Percentiles rank a stretch among this genome's conserved stretches.
Conservation (phyloP, 2,113 vertebrate species). For the Castor canadensis region DNA sequence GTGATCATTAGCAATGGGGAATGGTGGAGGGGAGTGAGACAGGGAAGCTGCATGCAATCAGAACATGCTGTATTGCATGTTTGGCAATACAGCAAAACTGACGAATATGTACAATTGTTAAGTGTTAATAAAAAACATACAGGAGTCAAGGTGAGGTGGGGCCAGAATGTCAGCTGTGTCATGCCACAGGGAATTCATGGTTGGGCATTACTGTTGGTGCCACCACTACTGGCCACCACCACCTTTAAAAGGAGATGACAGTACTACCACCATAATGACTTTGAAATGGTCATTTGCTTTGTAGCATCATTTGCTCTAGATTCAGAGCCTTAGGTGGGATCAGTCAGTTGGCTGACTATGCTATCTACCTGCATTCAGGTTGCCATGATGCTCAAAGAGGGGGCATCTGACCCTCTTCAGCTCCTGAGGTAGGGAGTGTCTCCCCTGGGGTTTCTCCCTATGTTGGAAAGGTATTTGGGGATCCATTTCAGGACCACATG, state of each 20-base stretch:
- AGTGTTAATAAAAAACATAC: neutral
- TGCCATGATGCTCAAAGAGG: neutral
- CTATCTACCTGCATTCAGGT: neutral
- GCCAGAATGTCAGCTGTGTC: neutral
- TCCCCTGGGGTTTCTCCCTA: neutral
- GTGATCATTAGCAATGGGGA: neutral
- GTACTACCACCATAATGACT: neutral
- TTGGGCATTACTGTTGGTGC: neutral
- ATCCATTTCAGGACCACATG: neutral
- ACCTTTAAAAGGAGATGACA: neutral
- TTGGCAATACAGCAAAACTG: neutral
- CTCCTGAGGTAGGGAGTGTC: neutral
- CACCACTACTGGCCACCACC: neutral
- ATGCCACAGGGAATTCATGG: too few species aligned
- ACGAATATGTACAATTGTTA: neutral
- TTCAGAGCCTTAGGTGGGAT: neutral
- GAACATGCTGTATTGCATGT: too few species aligned
- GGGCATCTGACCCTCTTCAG: neutral
- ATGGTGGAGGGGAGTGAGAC: neutral
- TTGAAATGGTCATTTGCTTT: neutral
- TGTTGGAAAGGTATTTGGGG: neutral
- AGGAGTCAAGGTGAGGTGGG: neutral
- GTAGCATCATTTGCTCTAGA: neutral
- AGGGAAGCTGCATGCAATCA: neutral
- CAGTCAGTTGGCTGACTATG: neutral